These are phyloP conservation scores for Tyrophagus putrescentiae DNA, from an alignment of 1,140 invertebrate genomes.

Conservation along the genomic window DNA sequence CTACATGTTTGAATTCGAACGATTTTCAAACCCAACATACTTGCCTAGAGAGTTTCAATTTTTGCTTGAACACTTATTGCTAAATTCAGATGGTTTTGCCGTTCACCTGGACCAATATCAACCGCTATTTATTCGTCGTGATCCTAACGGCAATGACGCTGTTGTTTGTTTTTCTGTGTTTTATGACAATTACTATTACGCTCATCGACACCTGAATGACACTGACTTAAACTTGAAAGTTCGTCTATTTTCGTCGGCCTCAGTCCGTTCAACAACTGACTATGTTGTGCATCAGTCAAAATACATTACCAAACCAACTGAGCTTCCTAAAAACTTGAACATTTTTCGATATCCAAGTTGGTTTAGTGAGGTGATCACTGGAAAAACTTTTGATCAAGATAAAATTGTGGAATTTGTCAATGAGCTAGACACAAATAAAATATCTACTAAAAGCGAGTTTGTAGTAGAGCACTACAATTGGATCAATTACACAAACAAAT, in stretches of 20 bases:
- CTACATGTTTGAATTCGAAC: conserved; percentile 1
- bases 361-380: no score
- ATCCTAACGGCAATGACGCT: background rate
- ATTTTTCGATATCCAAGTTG: conserved; percentile 1
- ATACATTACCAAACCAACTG: background rate
- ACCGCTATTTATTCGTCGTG: background rate
- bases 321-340: background rate
- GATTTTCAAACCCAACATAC: background rate
- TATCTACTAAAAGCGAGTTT: no score
- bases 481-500: no score
- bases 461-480: no score
- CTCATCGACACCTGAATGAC: background rate
- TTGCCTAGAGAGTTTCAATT: background rate
- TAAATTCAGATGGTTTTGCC: background rate
- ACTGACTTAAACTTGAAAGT: background rate
- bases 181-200: background rate
- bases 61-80: background rate
- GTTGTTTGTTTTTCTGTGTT: background rate
- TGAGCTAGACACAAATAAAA: no score
- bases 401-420: no score
- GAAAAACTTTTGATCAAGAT: no score
- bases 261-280: background rate
- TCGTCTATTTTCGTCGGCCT: background rate
- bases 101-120: background rate
- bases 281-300: background rate